Percentiles rank a stretch among this genome's conserved stretches.
phyloP scores from a whole-genome alignment of 2,113 vertebrate genomes.

The Ciconia maguari region DNA sequence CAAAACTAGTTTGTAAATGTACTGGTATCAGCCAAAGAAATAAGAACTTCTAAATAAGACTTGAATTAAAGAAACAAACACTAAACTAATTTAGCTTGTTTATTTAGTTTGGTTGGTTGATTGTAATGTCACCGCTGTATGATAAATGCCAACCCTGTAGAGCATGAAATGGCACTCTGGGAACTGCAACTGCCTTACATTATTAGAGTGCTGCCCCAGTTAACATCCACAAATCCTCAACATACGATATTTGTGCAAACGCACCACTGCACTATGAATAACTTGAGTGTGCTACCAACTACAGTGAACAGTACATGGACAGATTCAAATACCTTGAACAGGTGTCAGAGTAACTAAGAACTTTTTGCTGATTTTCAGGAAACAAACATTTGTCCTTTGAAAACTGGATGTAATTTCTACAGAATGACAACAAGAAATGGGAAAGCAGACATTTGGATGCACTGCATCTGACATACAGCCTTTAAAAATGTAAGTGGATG shows the following conservation, averaged over 20 bases:
- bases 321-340: background rate
- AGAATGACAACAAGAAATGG: background rate
- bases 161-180: background rate
- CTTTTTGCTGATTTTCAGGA: background rate
- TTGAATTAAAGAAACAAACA: background rate
- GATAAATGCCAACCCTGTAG: background rate
- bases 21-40: background rate
- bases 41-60: background rate
- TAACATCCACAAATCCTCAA: background rate
- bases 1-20: background rate
- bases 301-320: background rate
- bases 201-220: background rate
- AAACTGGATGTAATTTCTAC: background rate
- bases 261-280: background rate
- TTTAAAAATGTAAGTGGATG: background rate
- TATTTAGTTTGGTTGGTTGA: background rate
- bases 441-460: background rate
- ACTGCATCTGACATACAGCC: background rate
- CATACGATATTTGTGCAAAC: background rate
- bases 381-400: background rate
- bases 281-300: background rate
- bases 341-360: background rate
- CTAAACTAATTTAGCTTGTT: background rate
- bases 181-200: background rate
- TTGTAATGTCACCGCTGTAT: accelerated